Percentiles rank a stretch among this genome's conserved stretches.
Conservation (phyloP, 2,888 invertebrate species). For the Amphipoea lucens region DNA sequence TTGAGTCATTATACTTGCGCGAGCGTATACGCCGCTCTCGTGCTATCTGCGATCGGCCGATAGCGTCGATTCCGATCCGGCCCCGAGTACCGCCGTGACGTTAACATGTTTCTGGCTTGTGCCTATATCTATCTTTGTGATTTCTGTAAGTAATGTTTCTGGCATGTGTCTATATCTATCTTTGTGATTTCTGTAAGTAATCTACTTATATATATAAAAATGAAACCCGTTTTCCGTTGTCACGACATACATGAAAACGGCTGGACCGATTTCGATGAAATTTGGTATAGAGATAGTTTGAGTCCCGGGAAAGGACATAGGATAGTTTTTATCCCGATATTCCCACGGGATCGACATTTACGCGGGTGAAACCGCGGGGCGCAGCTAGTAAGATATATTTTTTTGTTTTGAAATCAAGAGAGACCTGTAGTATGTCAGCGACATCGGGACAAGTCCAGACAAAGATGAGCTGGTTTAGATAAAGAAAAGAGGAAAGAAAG, state of each 20-base stretch:
- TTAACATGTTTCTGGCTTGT: slow-evolving; percentile 35
- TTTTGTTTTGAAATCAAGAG: background rate
- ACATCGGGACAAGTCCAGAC: background rate
- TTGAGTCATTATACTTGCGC: slow-evolving; percentile 90
- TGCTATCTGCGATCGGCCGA: slow-evolving; percentile 81
- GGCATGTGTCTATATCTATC: slow-evolving; percentile 1
- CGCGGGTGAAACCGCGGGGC: too few relatives aligned
- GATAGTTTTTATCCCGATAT: too few relatives aligned
- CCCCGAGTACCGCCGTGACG: slow-evolving; percentile 73
- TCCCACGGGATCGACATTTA: too few relatives aligned
- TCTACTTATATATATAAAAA: too few relatives aligned
- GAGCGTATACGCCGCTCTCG: slow-evolving; percentile 79
- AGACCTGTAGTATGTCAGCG: background rate
- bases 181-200: background rate
- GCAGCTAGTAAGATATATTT: too few relatives aligned
- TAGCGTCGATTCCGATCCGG: slow-evolving; percentile 77
- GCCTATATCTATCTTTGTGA: background rate
- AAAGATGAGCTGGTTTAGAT: background rate
- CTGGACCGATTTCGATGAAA: too few relatives aligned
- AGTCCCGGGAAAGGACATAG: too few relatives aligned
- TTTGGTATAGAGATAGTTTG: too few relatives aligned
- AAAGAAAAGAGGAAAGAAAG: background rate
- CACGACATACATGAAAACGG: too few relatives aligned
- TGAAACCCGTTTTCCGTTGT: too few relatives aligned
- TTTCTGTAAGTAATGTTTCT: slow-evolving; percentile 12